phyloP scores from a whole-genome alignment of 2,113 vertebrate genomes.

The Gallinago undulata region DNA sequence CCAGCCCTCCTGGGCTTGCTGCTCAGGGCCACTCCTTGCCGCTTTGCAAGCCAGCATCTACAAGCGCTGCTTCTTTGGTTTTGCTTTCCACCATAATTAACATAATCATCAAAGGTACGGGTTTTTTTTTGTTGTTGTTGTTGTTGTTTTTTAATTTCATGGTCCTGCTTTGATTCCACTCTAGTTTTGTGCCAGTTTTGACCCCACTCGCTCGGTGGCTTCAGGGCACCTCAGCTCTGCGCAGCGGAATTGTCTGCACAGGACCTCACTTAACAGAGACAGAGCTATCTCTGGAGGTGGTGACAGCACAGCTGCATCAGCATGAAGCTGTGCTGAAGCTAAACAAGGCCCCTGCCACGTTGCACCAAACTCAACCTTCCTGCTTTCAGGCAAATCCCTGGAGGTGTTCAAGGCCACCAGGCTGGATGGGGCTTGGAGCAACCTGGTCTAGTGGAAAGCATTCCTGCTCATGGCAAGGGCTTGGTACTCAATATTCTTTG shows the following conservation, averaged over 20 bases:
- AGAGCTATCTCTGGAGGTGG: neutral
- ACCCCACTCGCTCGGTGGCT: neutral
- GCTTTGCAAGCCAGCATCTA: neutral
- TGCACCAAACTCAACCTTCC: neutral
- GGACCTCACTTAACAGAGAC: neutral
- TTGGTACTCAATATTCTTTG: neutral
- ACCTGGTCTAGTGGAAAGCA: neutral
- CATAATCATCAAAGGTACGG: neutral
- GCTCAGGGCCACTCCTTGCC: neutral
- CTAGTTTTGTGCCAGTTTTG: neutral
- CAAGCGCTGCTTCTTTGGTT: neutral
- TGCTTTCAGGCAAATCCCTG: neutral
- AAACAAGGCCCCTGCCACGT: neutral
- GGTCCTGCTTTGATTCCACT: neutral
- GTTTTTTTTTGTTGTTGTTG: neutral
- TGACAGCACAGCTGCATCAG: neutral
- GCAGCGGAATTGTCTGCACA: neutral
- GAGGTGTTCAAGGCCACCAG: neutral
- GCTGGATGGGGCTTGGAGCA: neutral
- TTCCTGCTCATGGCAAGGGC: neutral
- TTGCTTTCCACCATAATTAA: neutral
- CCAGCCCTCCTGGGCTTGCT: neutral
- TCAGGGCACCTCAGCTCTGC: neutral
- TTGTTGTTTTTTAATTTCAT: neutral
- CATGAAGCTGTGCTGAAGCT: neutral